Base-by-base conservation (phyloP, 2,888 invertebrate genomes). In the Cephus rjabovi region DNA sequence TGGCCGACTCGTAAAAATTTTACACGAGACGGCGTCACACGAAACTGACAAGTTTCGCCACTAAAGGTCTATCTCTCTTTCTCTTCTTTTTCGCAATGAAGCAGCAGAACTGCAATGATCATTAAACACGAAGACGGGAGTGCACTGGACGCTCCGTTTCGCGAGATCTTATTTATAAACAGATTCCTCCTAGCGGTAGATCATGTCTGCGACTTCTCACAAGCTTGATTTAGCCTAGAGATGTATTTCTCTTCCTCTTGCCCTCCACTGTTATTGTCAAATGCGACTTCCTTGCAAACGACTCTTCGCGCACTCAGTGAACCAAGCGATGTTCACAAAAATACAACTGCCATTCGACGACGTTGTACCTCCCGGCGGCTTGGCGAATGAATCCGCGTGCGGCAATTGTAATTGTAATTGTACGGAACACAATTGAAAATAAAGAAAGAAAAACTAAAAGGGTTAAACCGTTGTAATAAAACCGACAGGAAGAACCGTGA, bases 121-220 rank as follows among this genome's bases (percentile, higher is more conserved):
- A 9, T 56, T 56, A 56, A 56, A 40, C 34, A 75, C 75, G 15
- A 33, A 23, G 68, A 34, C 30, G 33, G 23, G 69, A 40, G 11
- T 71, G 71, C 71, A 37, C 70, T 76, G n/a, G 75, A 68, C 68
- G 71, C 12, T 71, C 71, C 71, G 75, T 75, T 80, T 80, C 71
- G 71, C 71, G 71, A 12, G 71, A 34, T 71, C 56, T 74, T 82
- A 83, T 83, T 83, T 82, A 80, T 83, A 83, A 81, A 83, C 81
- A 77, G 79, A 70, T 79, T 73, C 73, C 76, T 83, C 68, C 77
- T 86, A 86, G 78, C 86, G 86, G 83, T 86, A 83, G 83, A 86
- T 86, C 86, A 86, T 86, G 81, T 85, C 86, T 83, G 84, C 83
- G 80, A 77, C 73, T 81, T 77, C 75, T 74, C 34, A 73, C 34